Base-by-base conservation (phyloP, 2,888 invertebrate species). In the Lottia gigantea region DNA sequence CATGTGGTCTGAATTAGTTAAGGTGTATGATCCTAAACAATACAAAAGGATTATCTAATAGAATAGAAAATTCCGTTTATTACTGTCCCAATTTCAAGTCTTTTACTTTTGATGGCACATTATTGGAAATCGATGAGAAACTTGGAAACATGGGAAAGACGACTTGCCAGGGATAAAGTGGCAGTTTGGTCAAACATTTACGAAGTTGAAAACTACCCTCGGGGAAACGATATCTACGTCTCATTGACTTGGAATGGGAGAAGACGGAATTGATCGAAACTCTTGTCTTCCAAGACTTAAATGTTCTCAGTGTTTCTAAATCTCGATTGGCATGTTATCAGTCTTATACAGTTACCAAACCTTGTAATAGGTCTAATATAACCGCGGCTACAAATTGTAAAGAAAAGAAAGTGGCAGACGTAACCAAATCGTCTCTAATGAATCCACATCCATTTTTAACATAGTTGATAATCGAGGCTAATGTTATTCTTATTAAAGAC, bases 41-140 rank as follows among this genome's bases (percentile, higher is more conserved):
- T 40, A 1, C 7, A 40, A 40, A 40, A 40, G 40, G 40, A 40
- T 40, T 8, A 40, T 1, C 40, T 40, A 40, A 40, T 8, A 40
- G 40, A 40, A 40, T 40, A 40, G 40, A 40, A 40, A 40, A 55
- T 55, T 55, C 14, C 19, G 55, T 19, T 55, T 55, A 55, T 55
- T 23, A 55, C 12, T 55, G 19, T 19, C 55, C 55, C 55, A 55
- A 55, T 40, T 55, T 55, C 55, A 55, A 55, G 19, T 55, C 55
- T 12, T 55, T 23, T 23, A 23, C 19, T 14, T 55, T 55, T 55
- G 55, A 55, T 55, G 55, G 55, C 19, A 23, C 23, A 12, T 55
- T 55, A 55, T 55, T 55, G 55, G 55, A 55, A 55, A 55, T 55
- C 55, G 55, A 55, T 55, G 55, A 19, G 12, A 8, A 55, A 55